Evolutionary conservation across 2,888 invertebrate species (phyloP), one percentile per base, ranked within the genome.

Genomic region (Phengaris arion): DNA sequence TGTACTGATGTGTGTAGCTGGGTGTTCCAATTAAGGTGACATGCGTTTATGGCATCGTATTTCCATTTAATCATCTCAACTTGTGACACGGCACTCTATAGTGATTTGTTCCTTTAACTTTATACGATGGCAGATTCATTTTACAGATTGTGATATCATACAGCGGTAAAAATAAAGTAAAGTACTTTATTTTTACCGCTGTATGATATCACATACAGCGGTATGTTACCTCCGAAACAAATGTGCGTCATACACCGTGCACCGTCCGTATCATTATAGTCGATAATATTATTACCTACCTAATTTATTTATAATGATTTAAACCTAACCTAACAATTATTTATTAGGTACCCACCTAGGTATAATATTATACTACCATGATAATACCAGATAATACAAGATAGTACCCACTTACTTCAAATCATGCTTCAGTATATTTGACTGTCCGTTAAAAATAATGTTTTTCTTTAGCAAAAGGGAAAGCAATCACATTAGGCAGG

Each of bases 51-150:
- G 68, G 64, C 35, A 74, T 55, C 55, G 4, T 22, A 35, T 51
- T 51, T 59, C 59, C 35, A 68, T 74, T 59, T 22, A 52, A 74
- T 74, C 68, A 74, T 74, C 68, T 52, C 68, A 35, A 12, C 74
- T 55, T 74, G 22, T 69, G 10, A 46, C 48, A 10, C 0, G 48
- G 46, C 46, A 68, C n/a, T 68, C 7, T 46, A 8, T 68, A 69
- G 68, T 15, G 69, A 69, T 48, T 68, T 68, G 68, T 48, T 68
- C 68, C 45, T 3, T 68, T 46, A 46, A 68, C 48, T 64, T 35
- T 6, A 64, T 4, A 22, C 15, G 15, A 35, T 35, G 64, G 22
- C 35, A 64, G 64, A 64, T 35, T 52, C 12, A 52, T 12, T 6
- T 64, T 15, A 15, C 57, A 10, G 52, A n/a, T 15, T 57, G 15